These are phyloP conservation scores for Nothura maculosa DNA, from an alignment of 2,797 vertebrate genomes.

Conservation along the genomic window DNA sequence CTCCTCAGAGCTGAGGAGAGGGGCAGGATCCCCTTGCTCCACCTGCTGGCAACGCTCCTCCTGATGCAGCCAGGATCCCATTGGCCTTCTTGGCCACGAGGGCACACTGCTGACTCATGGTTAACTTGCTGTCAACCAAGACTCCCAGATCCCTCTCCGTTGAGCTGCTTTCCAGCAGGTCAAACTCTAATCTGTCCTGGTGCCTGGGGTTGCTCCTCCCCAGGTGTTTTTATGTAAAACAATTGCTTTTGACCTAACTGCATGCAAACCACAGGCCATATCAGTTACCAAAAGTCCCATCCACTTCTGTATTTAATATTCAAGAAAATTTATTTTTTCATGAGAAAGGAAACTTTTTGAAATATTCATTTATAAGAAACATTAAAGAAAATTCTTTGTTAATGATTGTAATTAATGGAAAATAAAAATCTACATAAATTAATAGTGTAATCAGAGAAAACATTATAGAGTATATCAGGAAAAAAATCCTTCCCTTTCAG, in stretches of 20 bases:
- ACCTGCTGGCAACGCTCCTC: no score
- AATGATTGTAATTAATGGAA: neutral
- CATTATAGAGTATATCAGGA: rapidly evolving
- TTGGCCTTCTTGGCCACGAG: no score
- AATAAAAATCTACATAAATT: neutral
- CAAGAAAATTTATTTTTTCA: neutral
- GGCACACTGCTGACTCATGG: no score
- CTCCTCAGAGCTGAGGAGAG: no score
- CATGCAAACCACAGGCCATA: neutral
- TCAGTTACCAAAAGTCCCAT: neutral
- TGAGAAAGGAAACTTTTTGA: neutral
- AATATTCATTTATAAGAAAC: neutral
- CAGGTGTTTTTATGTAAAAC: neutral
- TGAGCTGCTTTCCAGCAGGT: no score
- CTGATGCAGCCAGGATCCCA: no score
- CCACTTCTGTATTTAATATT: neutral
- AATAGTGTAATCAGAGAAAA: neutral
- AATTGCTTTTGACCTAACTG: neutral
- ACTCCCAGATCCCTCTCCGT: no score
- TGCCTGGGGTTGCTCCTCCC: no score
- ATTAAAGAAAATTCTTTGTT: neutral
- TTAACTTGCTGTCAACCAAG: no score
- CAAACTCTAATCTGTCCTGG: no score
- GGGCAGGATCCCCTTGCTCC: no score
- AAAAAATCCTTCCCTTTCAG: neutral